Evolutionary conservation across 2,797 vertebrate genomes (phyloP).

Genomic region (Aeoliscus strigatus): DNA sequence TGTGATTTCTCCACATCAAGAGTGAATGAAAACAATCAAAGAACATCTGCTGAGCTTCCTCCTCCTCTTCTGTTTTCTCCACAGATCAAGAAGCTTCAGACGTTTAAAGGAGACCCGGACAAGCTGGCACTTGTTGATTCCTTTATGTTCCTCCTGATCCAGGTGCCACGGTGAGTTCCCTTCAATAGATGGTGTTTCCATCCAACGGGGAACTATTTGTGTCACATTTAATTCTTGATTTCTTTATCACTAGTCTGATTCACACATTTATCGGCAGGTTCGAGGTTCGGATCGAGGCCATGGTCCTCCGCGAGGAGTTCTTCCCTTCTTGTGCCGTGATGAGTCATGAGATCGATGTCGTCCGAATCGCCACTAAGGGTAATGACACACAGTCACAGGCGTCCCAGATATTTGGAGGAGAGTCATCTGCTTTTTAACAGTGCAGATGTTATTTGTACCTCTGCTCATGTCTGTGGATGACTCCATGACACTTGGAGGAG

Average conservation of each 20-base stretch:
- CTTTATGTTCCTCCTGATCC: conserved; percentile 92
- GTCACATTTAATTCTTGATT: too few species aligned
- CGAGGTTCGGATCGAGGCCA: conserved; percentile 92
- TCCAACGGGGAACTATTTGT: background rate
- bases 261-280: conserved; percentile 70
- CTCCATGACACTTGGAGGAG: too few species aligned
- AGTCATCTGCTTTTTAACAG: too few species aligned
- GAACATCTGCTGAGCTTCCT: conserved; percentile 28
- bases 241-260: too few species aligned
- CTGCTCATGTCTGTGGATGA: too few species aligned
- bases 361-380: conserved; percentile 89
- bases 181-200: conserved; percentile 14
- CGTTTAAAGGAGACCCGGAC: conserved; percentile 86
- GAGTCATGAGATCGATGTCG: conserved; percentile 83
- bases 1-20: conserved; percentile 14
- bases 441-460: too few species aligned
- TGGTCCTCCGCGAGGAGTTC: conserved; percentile 92
- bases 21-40: conserved; percentile 11
- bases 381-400: conserved; percentile 29
- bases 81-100: conserved; percentile 89
- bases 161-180: conserved; percentile 88
- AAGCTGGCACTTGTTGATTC: conserved; percentile 94
- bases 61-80: conserved; percentile 10
- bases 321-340: conserved; percentile 83
- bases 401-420: too few species aligned